Evolutionary conservation across 2,888 invertebrate genomes (phyloP).

Genomic region (Lithophane leautieri): DNA sequence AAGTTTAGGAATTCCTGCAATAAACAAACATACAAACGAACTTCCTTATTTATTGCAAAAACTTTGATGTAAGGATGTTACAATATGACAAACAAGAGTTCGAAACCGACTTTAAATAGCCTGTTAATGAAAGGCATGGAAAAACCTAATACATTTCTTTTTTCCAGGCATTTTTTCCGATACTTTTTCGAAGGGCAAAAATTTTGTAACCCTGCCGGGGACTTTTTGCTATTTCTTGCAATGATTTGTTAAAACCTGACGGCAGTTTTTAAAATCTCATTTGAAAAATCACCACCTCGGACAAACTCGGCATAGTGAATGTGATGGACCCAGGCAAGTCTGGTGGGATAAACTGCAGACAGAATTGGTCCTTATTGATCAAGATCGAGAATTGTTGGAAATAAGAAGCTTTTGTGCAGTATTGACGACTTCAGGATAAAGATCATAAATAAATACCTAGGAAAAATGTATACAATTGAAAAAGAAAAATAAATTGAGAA

Average conservation of each 20-base stretch:
- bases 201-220: not conserved
- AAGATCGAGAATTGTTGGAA: not conserved
- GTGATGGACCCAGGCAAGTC: not conserved
- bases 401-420: not conserved
- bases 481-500: constrained; percentile 21
- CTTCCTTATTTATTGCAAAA: constrained; percentile 54
- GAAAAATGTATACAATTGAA: constrained; percentile 14
- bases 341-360: not conserved
- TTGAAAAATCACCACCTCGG: not conserved
- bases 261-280: not conserved
- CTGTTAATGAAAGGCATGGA: constrained; percentile 1
- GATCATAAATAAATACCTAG: constrained; percentile 28
- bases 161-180: not conserved
- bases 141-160: not conserved
- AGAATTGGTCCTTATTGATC: not conserved
- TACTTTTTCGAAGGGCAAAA: not conserved
- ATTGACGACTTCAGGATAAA: not conserved
- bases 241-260: not conserved
- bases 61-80: constrained; percentile 22
- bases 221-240: not conserved
- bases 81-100: constrained; percentile 22
- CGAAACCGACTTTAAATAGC: not conserved
- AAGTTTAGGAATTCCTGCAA: constrained; percentile 57
- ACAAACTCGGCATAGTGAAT: not conserved
- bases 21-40: constrained; percentile 53